Evolutionary conservation across 37 sponge, comb jelly and placozoan genomes (phyloP).

Genomic region (Ianthella basta): DNA sequence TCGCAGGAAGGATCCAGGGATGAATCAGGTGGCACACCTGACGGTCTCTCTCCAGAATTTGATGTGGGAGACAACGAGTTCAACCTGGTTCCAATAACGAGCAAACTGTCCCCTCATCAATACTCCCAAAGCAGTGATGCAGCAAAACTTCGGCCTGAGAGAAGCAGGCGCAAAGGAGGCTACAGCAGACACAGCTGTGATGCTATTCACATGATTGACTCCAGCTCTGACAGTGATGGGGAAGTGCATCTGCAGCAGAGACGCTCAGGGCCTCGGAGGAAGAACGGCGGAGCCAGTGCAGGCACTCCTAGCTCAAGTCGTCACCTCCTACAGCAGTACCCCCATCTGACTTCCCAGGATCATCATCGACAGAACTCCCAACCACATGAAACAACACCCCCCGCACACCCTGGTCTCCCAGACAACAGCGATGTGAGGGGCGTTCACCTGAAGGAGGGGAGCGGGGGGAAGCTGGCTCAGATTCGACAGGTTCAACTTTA

Average conservation of each 20-base stretch:
- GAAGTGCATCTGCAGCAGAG: not conserved
- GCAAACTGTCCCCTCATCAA: not conserved
- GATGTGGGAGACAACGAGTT: not conserved
- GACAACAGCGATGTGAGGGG: not conserved
- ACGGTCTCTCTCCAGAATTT: conserved; percentile 32
- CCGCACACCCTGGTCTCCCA: no score
- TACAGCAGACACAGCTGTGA: conserved; percentile 6
- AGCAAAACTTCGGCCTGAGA: not conserved
- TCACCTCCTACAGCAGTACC: not conserved
- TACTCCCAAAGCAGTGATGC: conserved; percentile 22
- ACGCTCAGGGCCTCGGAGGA: conserved; percentile 2
- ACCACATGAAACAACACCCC: conserved; percentile 6
- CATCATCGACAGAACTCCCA: conserved; percentile 25
- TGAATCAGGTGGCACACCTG: conserved; percentile 24
- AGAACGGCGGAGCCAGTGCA: not conserved
- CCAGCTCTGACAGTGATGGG: conserved; percentile 24
- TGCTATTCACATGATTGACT: conserved; percentile 27
- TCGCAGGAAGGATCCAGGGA: conserved; percentile 1
- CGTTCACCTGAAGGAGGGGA: not conserved
- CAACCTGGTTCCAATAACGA: not conserved
- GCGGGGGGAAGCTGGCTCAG: not conserved
- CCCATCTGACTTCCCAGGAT: not conserved
- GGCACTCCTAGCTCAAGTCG: not conserved
- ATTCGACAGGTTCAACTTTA: conserved; percentile 23
- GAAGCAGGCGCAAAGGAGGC: not conserved